These are phyloP conservation scores for Holacanthella duospinosa DNA, from an alignment of 2,888 invertebrate genomes.

Conservation along the genomic window DNA sequence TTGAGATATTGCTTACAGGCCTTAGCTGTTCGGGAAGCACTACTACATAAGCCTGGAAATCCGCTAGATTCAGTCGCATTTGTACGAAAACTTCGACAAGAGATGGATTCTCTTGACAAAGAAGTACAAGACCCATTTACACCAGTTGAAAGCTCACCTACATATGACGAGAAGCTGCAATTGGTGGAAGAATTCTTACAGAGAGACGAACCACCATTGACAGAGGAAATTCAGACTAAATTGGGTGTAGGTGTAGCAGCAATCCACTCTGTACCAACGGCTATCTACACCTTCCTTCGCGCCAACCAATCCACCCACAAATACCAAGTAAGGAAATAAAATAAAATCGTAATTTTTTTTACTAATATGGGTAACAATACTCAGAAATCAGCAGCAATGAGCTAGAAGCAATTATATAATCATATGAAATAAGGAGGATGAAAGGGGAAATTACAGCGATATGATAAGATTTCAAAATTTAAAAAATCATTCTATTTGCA, in stretches of 20 bases:
- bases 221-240: conserved; percentile 47
- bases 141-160: conserved; percentile 39
- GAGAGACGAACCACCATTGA: conserved; percentile 42
- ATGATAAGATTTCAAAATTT: too few species aligned
- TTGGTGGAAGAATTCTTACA: conserved; percentile 47
- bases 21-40: conserved; percentile 40
- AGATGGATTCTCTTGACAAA: conserved; percentile 44
- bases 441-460: too few species aligned
- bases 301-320: conserved; percentile 47
- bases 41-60: conserved; percentile 21
- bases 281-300: conserved; percentile 57
- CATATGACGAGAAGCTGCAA: conserved; percentile 49
- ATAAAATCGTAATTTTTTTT: background rate
- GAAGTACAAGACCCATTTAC: conserved; percentile 21
- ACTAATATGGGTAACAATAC: background rate
- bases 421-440: too few species aligned
- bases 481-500: too few species aligned
- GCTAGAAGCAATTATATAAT: too few species aligned
- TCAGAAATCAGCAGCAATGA: too few species aligned
- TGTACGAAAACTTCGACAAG: conserved; percentile 46
- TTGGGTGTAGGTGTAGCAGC: conserved; percentile 55
- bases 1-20: too few species aligned
- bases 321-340: conserved; percentile 43
- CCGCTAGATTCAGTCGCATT: conserved; percentile 44
- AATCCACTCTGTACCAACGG: conserved; percentile 59